These are phyloP conservation scores for Microcebus lehilahytsara DNA, from an alignment of 2,113 vertebrate species.

Conservation along the genomic window DNA sequence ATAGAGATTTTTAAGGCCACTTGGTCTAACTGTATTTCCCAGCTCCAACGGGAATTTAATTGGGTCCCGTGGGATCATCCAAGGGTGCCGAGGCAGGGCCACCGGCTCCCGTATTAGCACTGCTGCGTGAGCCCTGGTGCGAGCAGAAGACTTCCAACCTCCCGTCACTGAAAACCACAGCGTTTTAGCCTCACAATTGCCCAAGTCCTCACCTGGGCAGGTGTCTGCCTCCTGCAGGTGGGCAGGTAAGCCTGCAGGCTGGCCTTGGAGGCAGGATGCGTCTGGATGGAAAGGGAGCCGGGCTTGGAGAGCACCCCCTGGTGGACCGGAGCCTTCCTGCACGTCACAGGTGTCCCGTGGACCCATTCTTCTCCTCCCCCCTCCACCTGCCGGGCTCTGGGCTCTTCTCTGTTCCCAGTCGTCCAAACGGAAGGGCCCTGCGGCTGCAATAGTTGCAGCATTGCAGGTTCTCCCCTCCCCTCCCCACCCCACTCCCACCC, in stretches of 20 bases:
- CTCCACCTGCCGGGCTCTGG: background rate
- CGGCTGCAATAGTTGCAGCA: background rate
- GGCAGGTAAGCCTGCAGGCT: background rate
- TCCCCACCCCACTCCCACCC: rapidly evolving
- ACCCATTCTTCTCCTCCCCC: rapidly evolving
- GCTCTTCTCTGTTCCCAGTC: background rate
- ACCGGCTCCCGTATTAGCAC: rapidly evolving
- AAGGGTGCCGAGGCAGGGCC: background rate
- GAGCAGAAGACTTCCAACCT: background rate
- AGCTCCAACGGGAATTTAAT: background rate
- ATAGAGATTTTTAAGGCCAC: background rate
- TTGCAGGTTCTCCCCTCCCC: rapidly evolving
- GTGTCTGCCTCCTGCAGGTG: background rate
- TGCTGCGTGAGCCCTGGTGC: rapidly evolving
- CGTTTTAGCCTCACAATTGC: background rate
- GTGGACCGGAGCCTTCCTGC: background rate
- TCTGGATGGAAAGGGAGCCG: background rate
- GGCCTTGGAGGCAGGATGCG: rapidly evolving
- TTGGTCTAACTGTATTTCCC: background rate
- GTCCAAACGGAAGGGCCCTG: background rate
- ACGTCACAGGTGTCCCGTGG: rapidly evolving
- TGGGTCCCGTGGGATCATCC: background rate
- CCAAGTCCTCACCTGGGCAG: background rate
- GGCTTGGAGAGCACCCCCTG: background rate
- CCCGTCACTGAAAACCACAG: background rate